These are phyloP conservation scores for Parnassius glacialis DNA, from an alignment of 2,888 invertebrate species.

Conservation along the genomic window DNA sequence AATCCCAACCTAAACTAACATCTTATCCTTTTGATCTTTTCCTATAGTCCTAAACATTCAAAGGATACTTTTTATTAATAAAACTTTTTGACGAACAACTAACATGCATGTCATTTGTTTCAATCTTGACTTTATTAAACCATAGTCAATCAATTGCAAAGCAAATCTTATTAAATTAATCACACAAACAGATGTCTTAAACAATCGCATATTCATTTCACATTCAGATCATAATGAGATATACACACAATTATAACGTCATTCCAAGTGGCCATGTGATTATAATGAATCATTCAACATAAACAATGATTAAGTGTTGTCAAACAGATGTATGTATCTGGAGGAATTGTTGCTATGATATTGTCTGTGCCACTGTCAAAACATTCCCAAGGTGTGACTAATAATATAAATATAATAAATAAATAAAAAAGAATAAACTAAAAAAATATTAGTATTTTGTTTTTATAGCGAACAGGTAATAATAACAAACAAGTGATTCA, in stretches of 20 bases:
- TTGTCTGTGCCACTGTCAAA: constrained; percentile 29
- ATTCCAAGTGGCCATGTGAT: constrained; percentile 32
- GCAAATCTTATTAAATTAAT: too few relatives aligned
- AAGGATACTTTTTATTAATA: too few relatives aligned
- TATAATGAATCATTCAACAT: constrained; percentile 38
- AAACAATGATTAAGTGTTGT: constrained; percentile 37
- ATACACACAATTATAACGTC: constrained; percentile 26
- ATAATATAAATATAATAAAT: constrained; percentile 15
- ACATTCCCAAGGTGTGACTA: constrained; percentile 39
- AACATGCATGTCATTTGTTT: too few relatives aligned
- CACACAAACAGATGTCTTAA: not conserved
- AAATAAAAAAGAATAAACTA: too few relatives aligned
- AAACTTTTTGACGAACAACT: too few relatives aligned
- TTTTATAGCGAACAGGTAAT: too few relatives aligned
- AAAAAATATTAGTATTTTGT: not conserved
- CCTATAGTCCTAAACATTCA: too few relatives aligned
- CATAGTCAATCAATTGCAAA: too few relatives aligned
- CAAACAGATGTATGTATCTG: constrained; percentile 34
- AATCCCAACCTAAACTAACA: too few relatives aligned
- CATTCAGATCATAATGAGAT: constrained; percentile 30
- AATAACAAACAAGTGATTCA: too few relatives aligned
- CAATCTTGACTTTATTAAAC: too few relatives aligned
- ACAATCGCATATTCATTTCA: constrained; percentile 11
- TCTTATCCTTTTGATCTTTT: too few relatives aligned
- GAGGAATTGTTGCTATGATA: constrained; percentile 30